Percentiles rank a stretch among this genome's conserved stretches.
phyloP scores from a whole-genome alignment of 2,888 invertebrate genomes.

The Romanomermis culicivorax region DNA sequence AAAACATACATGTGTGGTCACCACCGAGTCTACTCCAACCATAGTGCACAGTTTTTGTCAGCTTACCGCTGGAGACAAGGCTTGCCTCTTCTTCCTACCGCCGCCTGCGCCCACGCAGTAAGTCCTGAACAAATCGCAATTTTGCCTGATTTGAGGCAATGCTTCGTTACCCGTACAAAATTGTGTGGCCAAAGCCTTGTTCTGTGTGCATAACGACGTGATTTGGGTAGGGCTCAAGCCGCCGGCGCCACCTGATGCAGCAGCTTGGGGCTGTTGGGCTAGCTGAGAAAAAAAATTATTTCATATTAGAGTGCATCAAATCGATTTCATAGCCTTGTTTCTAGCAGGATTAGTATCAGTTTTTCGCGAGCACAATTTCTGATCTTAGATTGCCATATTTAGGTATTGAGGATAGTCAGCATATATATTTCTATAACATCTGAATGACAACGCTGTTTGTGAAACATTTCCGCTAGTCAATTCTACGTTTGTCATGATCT shows the following conservation, averaged over 20 bases:
- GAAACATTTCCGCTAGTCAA: too few species aligned
- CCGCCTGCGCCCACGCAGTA: not conserved
- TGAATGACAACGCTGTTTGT: too few species aligned
- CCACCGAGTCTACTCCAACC: too few species aligned
- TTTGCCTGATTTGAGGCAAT: not conserved
- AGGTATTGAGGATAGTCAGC: not conserved
- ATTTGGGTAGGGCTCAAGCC: not conserved
- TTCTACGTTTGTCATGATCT: too few species aligned
- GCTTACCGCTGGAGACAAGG: too few species aligned
- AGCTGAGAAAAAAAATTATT: too few species aligned
- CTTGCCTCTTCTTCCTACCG: too few species aligned
- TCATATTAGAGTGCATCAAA: too few species aligned
- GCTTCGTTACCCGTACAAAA: not conserved
- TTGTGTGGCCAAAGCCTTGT: not conserved
- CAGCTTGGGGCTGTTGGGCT: too few species aligned
- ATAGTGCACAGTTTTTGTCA: too few species aligned
- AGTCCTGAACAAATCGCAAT: not conserved
- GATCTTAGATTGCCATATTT: not conserved
- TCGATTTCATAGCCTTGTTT: not conserved
- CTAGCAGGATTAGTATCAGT: not conserved
- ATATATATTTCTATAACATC: not conserved
- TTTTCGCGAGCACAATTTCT: not conserved
- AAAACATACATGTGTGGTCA: too few species aligned
- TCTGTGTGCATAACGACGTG: not conserved
- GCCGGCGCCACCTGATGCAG: not conserved